Conservation (phyloP, 1,140 invertebrate species). For the Plutomurus gul region DNA sequence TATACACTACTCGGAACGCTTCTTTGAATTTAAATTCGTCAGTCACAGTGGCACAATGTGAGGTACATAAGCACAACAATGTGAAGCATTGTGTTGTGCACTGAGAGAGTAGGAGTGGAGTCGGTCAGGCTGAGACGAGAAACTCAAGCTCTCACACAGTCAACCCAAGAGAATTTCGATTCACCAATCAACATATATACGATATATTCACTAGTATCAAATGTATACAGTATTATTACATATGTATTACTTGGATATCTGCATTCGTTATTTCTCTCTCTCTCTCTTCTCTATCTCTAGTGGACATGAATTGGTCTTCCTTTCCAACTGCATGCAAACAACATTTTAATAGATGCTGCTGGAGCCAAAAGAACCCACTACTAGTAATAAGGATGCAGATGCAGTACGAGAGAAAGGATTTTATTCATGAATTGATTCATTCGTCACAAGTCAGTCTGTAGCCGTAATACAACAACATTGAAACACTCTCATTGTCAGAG, state of each 20-base stretch:
- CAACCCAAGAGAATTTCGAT: background rate
- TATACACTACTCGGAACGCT: background rate
- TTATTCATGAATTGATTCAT: background rate
- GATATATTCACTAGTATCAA: too few species aligned
- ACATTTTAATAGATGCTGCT: too few species aligned
- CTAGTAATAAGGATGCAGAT: too few species aligned
- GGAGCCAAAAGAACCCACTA: background rate
- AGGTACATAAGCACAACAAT: too few species aligned
- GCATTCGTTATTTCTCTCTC: background rate
- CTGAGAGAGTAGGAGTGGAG: background rate
- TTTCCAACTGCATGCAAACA: too few species aligned
- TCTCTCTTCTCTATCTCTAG: background rate
- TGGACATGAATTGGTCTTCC: background rate
- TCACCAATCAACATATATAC: background rate
- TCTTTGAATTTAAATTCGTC: too few species aligned
- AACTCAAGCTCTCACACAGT: background rate
- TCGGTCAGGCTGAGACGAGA: background rate
- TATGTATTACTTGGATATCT: too few species aligned
- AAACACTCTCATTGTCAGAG: too few species aligned
- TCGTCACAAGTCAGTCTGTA: background rate
- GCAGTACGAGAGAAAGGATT: background rate
- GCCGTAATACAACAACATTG: too few species aligned
- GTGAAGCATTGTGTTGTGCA: too few species aligned
- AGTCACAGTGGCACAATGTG: too few species aligned
- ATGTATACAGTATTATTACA: too few species aligned